Evolutionary conservation across 2,888 invertebrate species (phyloP).

Genomic region (Andrena flavipes): DNA sequence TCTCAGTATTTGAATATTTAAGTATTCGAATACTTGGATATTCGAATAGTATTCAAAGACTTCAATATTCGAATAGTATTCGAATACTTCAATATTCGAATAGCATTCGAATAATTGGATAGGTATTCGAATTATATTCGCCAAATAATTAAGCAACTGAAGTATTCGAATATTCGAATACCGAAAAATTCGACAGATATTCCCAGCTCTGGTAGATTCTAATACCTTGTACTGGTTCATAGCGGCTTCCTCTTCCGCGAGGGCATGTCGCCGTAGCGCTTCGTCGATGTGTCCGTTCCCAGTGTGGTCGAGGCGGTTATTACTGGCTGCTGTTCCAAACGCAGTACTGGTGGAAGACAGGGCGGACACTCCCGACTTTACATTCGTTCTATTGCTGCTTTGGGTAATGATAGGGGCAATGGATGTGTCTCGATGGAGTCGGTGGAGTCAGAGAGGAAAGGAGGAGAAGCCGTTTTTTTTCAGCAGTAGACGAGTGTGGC

Average conservation of each 20-base stretch:
- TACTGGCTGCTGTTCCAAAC: conserved; percentile 93
- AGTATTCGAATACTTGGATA: no score
- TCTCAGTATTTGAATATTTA: no score
- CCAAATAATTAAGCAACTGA: no score
- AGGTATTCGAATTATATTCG: no score
- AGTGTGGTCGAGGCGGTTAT: conserved; percentile 88
- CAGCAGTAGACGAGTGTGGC: conserved; percentile 65
- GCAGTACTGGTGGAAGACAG: conserved; percentile 95
- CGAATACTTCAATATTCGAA: no score
- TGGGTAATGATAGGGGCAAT: conserved; percentile 76
- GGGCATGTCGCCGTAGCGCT: conserved; percentile 92
- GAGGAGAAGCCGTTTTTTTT: conserved; percentile 58
- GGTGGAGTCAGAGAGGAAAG: conserved; percentile 54
- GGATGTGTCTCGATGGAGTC: conserved; percentile 66
- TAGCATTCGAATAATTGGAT: no score
- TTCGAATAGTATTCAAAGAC: no score
- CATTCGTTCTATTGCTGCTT: conserved; percentile 93
- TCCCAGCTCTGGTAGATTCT: no score
- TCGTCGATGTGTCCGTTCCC: conserved; percentile 93
- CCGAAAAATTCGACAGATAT: no score
- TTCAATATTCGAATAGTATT: no score
- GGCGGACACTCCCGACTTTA: conserved; percentile 95
- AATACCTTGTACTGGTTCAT: conserved; percentile 97
- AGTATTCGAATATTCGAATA: no score
- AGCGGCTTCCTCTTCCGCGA: conserved; percentile 98